Base-by-base conservation (phyloP, 2,113 vertebrate species). In the Neodontobutis hainanensis region DNA sequence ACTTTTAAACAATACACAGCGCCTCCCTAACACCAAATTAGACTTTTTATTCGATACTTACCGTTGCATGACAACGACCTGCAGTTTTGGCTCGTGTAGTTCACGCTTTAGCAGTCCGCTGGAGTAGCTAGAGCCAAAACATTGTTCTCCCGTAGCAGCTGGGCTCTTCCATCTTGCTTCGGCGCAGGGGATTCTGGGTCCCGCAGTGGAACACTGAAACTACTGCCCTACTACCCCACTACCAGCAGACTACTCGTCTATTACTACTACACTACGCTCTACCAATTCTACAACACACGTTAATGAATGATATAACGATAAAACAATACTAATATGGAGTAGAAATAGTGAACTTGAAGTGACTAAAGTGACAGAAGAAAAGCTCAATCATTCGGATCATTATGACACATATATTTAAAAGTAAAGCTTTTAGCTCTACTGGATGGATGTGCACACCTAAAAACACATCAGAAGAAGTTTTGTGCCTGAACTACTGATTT, bases 81-180 rank as follows among this genome's bases (percentile, higher is more conserved):
- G 67, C 69, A 55, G 70, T 32, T 52, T 63, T 40, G 75, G 62
- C 80, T 73, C 74, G 49, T 58, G 60, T 72, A 50, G 59, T 65
- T 79, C 65, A 38, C 64, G 83, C 72, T 84, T 43, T 75, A 57
- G 73, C 69, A 14, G 71, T 78, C 70, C 70, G 68, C 81, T 86
- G 87, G 34, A 27, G 55, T 61, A 67, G 84, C 87, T 90, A 93
- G 49, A 90, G 86, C 81, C 92, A 83, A 91, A 92, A 94, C 88
- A 93, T 92, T 92, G 92, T 93, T 91, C 89, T 92, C 91, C 82
- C 65, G 86, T 91, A 90, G 90, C 90, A 89, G 88, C 92, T 90
- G 90, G 83, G 83, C 74, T 91, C 92, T 88, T 92, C 92, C 93
- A 94, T 94, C 88, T 93, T 94, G 89, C 65, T 85, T 90, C 73